Base-by-base conservation (phyloP, 2,113 vertebrate species). In the Thunnus thynnus region DNA sequence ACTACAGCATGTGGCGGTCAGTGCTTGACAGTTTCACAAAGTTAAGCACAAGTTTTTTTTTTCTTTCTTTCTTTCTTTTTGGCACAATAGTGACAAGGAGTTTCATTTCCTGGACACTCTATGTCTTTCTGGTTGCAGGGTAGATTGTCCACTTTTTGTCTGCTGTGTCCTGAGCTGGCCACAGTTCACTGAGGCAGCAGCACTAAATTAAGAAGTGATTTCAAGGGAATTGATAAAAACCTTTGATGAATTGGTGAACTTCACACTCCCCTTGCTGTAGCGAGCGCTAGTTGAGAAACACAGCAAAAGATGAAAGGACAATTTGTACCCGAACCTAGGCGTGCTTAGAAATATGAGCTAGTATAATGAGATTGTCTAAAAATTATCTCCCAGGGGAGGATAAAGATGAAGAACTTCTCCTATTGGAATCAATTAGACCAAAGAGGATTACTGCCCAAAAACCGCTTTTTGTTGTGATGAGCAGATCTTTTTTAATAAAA, bases 361-460 rank as follows among this genome's bases (percentile, higher is more conserved):
- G 75, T 75, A 65, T 91, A 91, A 90, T 91, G 77, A 88, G 84
- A 84, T 77, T 85, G 77, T 86, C 74, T 76, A 69, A 88, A 88
- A 85, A 90, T 79, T 17, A 83, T 85, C 82, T 88, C 87, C 66
- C 69, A 82, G 73, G 86, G 83, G 79, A 72, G 72, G 69, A 87
- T 82, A 82, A 85, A 86, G 50, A 91, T 86, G 87, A 88, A 86
- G 36, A 85, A 84, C 60, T 67, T 70, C 55, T 83, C 47, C 55
- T 78, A 65, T 47, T 83, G 70, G 54, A 82, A 85, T 88, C 83
- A 89, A 85, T 90, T 89, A 85, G 36, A 76, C 72, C 56, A 27
- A 58, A 76, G 80, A 84, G 65, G 74, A 84, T 78, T 78, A 78
- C 70, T 80, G 56, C 44, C 70, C 67, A 64, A 50, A 78, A 83